Base-by-base conservation (phyloP, 2,113 vertebrate species). In the Gavia stellata region DNA sequence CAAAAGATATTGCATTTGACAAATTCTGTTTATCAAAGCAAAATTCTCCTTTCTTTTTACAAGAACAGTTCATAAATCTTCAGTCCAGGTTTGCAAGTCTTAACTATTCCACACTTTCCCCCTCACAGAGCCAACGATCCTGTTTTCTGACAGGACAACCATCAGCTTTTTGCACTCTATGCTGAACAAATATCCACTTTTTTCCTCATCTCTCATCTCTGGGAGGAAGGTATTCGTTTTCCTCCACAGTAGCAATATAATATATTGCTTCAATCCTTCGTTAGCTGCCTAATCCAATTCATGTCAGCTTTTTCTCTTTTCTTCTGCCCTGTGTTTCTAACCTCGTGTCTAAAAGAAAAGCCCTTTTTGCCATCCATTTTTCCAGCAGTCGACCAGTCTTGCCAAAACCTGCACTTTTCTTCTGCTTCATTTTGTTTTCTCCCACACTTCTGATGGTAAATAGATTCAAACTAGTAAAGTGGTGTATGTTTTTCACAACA, bases 161-260 rank as follows among this genome's bases (percentile, higher is more conserved):
- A 38, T 50, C 33, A 61, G 49, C 10, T 65, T 95, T 94, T 85
- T 86, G 62, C 15, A 56, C 42, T 91, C 52, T 75, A 34, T 20
- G 17, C 74, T 92, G 87, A 95, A 92, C 16, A 93, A 96, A 91
- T 88, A 95, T 44, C 81, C 49, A 70, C 53, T 78, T 88, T 45
- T 95, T 94, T 90, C 95, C 66, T 94, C 89, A 89, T 71, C 86
- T 90, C 88, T 97, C 90, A 94, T 95, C 81, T 73, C 86, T 47
- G 71, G 53, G 68, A 86, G 71, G 70, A 95, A 97, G 58, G 42
- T 61, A 91, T 84, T 94, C 6, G 0, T 91, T 89, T 94, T 79
- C 24, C 40, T 85, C 73, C 68, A 87, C 61, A 80, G 94, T 89
- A 97, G 92, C 86, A 92, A 94, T 82, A 42, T 94, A 92, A 86